Conservation (phyloP, 2,797 vertebrate genomes). For the Argentina silus region DNA sequence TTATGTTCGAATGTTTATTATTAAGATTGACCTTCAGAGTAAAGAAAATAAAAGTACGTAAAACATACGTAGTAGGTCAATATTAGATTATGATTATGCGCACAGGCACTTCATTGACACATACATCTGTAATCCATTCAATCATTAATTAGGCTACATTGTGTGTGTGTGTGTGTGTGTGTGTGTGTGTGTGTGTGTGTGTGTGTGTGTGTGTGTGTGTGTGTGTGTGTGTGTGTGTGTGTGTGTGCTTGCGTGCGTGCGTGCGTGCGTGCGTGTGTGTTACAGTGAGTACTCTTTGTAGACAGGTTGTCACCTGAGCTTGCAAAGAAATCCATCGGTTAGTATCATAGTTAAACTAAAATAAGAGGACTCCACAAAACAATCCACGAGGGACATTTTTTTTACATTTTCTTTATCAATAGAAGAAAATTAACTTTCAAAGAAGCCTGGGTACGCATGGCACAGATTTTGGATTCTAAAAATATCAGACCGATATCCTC, state of each 20-base stretch:
- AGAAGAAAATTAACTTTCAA: not conserved
- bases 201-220: slow-evolving; percentile 21
- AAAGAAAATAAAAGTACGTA: no score
- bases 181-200: slow-evolving; percentile 37
- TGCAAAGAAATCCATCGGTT: slow-evolving; percentile 75
- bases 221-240: slow-evolving; percentile 20
- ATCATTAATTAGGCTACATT: slow-evolving; percentile 68
- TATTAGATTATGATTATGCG: slow-evolving; percentile 34
- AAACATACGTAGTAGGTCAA: no score
- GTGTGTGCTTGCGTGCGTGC: slow-evolving; percentile 10
- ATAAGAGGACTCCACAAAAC: slow-evolving; percentile 49
- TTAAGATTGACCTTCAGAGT: no score
- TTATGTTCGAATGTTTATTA: no score
- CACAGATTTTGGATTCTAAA: no score
- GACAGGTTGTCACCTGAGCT: slow-evolving; percentile 69
- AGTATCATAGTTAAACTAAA: slow-evolving; percentile 67
- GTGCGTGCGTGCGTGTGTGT: slow-evolving; percentile 3
- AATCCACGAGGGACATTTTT: not conserved
- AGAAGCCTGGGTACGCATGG: no score
- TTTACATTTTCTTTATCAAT: not conserved
- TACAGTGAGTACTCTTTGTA: slow-evolving; percentile 45
- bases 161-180: slow-evolving; percentile 19
- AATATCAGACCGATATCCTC: no score
- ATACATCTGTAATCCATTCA: slow-evolving; percentile 55
- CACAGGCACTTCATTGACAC: no score